Percentiles rank a stretch among this genome's conserved stretches.
Evolutionary conservation across 2,888 invertebrate genomes (phyloP).

Genomic region (Agrotis exclamationis): DNA sequence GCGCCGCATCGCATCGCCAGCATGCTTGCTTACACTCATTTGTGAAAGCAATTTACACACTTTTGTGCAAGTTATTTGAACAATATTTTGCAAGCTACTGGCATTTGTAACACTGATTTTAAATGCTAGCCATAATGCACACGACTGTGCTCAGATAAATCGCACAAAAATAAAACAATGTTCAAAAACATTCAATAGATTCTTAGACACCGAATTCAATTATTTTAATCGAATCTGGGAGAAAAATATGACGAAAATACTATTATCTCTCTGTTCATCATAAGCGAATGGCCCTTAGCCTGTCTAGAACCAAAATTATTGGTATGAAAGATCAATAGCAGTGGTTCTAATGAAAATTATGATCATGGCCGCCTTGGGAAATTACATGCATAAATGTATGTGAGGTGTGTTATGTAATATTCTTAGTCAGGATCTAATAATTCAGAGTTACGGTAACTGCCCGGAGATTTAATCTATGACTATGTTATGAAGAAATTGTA

Average conservation of each 20-base stretch:
- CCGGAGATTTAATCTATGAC: background rate
- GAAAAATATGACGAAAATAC: slow-evolving; percentile 5
- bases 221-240: background rate
- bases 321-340: slow-evolving; percentile 34
- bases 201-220: slow-evolving; percentile 12
- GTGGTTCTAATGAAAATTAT: slow-evolving; percentile 27
- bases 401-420: slow-evolving; percentile 1
- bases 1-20: too few species aligned
- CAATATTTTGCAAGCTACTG: background rate
- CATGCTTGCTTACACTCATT: too few species aligned
- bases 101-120: background rate
- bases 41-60: too few species aligned
- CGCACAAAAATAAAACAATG: background rate
- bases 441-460: background rate
- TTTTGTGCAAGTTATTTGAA: background rate
- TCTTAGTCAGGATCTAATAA: slow-evolving; percentile 20
- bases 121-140: background rate
- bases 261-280: background rate
- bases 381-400: slow-evolving; percentile 45
- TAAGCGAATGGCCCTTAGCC: background rate
- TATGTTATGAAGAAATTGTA: background rate
- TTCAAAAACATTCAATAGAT: background rate
- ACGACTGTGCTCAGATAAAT: background rate
- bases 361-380: slow-evolving; percentile 17
- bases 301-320: slow-evolving; percentile 21